Evolutionary conservation across 2,797 vertebrate genomes (phyloP), one percentile per base, ranked within the genome.

Genomic region (Enoplosus armatus): DNA sequence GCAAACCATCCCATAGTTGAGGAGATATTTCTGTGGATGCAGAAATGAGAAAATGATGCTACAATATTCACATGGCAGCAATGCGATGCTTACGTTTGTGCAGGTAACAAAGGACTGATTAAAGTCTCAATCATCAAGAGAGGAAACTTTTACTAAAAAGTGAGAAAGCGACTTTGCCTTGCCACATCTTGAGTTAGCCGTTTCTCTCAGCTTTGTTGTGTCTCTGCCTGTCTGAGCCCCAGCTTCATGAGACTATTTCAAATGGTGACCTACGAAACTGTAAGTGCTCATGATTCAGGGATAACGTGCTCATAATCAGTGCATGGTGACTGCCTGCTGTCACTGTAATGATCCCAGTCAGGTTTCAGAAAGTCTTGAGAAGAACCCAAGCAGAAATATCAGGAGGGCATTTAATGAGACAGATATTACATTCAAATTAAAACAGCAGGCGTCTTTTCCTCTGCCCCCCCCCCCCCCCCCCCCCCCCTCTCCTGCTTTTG

Each of bases 341-440:
- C 67, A 67, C 50, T 20, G 50, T 51, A 70, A 72, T 79, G 77
- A 72, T 66, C 61, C 33, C 61, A 18, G 65, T 27, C 68, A 70
- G 50, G 8, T 29, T 61, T 65, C 75, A 51, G 24, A 39, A 27
- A 35, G 53, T 59, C 43, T 63, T n/a, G 27, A 50, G 47, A 55
- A 31, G 76, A 77, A 75, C 11, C 43, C 35, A 27, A 66, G 80
- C 77, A 70, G 67, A 79, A 79, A 66, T 76, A 83, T 84, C 73
- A 81, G 54, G 58, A 67, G 41, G 61, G 29, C 41, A 24, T 75
- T 84, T 80, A 82, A 86, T 68, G 60, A 78, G 74, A 72, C 77
- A 59, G 58, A 75, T 64, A 82, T 84, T 77, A 77, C 53, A 56
- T 74, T 62, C 72, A 69, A 77, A 80, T 84, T 72, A 77, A 86